Evolutionary conservation across 1,140 invertebrate species (phyloP).

Genomic region (Lerema accius): DNA sequence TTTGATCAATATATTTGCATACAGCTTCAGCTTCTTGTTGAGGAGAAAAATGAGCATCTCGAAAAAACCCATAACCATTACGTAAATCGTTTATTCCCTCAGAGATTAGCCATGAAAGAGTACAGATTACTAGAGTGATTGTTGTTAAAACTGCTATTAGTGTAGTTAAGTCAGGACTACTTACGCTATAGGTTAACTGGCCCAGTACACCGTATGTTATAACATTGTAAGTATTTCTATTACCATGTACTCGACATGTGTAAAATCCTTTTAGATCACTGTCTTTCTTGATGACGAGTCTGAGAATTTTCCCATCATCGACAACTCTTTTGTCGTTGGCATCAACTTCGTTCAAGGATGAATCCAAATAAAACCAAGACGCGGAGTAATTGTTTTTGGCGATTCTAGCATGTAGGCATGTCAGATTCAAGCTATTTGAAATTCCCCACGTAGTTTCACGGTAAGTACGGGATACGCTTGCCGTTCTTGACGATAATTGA

Average conservation of each 20-base stretch:
- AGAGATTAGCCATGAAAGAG: slow-evolving; percentile 57
- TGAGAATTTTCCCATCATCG: slow-evolving; percentile 62
- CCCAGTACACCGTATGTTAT: slow-evolving; percentile 69
- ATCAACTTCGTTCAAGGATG: slow-evolving; percentile 36
- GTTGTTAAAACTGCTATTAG: slow-evolving; percentile 60
- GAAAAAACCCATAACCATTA: slow-evolving; percentile 69
- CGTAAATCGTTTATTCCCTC: slow-evolving; percentile 67
- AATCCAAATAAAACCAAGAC: slow-evolving; percentile 67
- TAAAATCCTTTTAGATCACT: slow-evolving; percentile 64
- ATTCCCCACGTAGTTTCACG: slow-evolving; percentile 67
- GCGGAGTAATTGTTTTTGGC: slow-evolving; percentile 38
- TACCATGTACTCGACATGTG: slow-evolving; percentile 59
- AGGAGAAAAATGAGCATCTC: slow-evolving; percentile 61
- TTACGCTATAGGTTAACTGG: slow-evolving; percentile 49
- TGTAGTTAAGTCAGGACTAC: slow-evolving; percentile 55
- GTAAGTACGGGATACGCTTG: slow-evolving; percentile 69
- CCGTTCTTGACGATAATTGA: slow-evolving; percentile 66
- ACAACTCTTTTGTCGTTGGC: slow-evolving; percentile 46
- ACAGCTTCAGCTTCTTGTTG: slow-evolving; percentile 63
- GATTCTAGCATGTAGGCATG: slow-evolving; percentile 60
- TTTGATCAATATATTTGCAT: slow-evolving; percentile 59
- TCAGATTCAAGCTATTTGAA: slow-evolving; percentile 65
- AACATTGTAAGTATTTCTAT: slow-evolving; percentile 56
- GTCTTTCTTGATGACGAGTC: slow-evolving; percentile 51
- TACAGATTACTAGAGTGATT: slow-evolving; percentile 54